These are phyloP conservation scores for Ormyrus thymus DNA, from an alignment of 2,888 invertebrate species.

Conservation along the genomic window DNA sequence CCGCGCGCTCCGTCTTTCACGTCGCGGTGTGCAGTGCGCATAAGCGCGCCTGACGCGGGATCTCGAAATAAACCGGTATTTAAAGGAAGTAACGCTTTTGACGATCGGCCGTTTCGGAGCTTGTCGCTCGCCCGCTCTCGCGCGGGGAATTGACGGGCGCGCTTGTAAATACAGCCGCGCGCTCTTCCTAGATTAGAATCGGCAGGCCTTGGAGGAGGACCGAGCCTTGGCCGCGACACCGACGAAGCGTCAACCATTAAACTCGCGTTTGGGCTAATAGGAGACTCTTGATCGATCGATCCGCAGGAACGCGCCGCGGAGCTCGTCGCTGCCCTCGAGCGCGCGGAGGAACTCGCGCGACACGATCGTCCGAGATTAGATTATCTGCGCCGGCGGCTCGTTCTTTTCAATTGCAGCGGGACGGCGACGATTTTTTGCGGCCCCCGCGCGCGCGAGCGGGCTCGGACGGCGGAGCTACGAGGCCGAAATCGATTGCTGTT, in stretches of 20 bases:
- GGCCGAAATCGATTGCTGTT: conserved; percentile 16
- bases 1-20: too few species aligned
- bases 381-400: background rate
- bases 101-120: background rate
- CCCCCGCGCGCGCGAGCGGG: too few species aligned
- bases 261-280: conserved; percentile 57
- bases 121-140: too few species aligned
- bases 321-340: conserved; percentile 35
- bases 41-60: background rate
- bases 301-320: conserved; percentile 46
- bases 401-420: conserved; percentile 12
- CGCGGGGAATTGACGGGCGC: too few species aligned
- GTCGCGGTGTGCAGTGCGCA: background rate
- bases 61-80: conserved; percentile 39
- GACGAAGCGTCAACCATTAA: conserved; percentile 55
- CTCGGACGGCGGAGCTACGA: too few species aligned
- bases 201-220: background rate
- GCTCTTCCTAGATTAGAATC: conserved; percentile 26
- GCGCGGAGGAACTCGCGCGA: conserved; percentile 51
- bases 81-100: conserved; percentile 8
- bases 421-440: background rate
- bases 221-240: conserved; percentile 50
- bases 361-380: conserved; percentile 50
- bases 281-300: conserved; percentile 59
- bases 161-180: too few species aligned